Evolutionary conservation across 2,113 vertebrate genomes (phyloP).

Genomic region (Galeopterus variegatus): DNA sequence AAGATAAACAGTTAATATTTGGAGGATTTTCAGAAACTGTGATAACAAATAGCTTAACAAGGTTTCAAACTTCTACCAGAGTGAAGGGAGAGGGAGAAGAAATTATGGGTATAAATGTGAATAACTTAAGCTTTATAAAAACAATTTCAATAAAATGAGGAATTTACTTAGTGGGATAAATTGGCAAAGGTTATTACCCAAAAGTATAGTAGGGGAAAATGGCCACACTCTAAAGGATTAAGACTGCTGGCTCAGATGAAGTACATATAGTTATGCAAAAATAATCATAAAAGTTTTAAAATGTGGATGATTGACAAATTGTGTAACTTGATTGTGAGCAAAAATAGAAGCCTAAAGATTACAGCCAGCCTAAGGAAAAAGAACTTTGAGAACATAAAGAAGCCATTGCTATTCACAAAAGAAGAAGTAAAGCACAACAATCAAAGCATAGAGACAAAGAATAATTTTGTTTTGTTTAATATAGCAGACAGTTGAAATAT

Average conservation of each 20-base stretch:
- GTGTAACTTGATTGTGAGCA: conserved; percentile 39
- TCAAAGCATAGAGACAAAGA: conserved; percentile 13
- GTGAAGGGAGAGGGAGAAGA: neutral
- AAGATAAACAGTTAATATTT: conserved; percentile 29
- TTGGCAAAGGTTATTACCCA: conserved; percentile 62
- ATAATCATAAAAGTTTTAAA: conserved; percentile 68
- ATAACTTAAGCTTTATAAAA: conserved; percentile 74
- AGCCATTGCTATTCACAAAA: neutral
- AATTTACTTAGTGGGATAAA: conserved; percentile 67
- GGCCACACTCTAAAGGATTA: conserved; percentile 43
- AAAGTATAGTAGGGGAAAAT: conserved; percentile 49
- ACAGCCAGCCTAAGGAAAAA: neutral
- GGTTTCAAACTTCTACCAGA: conserved; percentile 43
- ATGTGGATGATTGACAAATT: conserved; percentile 52
- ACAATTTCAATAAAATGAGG: conserved; percentile 66
- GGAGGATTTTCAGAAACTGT: conserved; percentile 15
- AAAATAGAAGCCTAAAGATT: conserved; percentile 61
- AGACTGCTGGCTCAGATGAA: conserved; percentile 52
- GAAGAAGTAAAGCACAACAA: neutral
- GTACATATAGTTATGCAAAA: conserved; percentile 11
- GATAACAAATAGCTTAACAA: conserved; percentile 46
- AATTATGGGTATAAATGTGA: conserved; percentile 40
- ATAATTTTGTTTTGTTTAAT: conserved; percentile 51
- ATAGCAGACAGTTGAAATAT: conserved; percentile 17
- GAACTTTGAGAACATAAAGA: neutral